Evolutionary conservation across 2,888 invertebrate genomes (phyloP), one percentile per base, ranked within the genome.

Genomic region (Andrena dorsata): DNA sequence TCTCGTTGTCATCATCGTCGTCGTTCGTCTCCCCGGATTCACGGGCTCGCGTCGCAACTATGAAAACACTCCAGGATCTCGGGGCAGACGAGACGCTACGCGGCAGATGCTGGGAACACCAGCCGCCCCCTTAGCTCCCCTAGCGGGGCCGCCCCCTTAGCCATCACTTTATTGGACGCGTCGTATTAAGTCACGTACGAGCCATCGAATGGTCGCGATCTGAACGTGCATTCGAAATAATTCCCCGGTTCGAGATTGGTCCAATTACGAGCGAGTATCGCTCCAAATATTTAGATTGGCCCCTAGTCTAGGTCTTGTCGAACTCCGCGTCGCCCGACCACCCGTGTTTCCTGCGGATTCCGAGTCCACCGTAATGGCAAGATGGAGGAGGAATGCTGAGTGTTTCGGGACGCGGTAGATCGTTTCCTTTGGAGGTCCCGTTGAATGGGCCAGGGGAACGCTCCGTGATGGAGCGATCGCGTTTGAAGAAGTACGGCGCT

Each of bases 111-210:
- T 82, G 77, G 53, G 58, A 79, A 84, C 80, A 80, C 82, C 83
- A 41, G 53, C 35, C 56, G 13, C 8, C 47, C 30, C 23, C 32
- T 41, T 41, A 41, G 2, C 0, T n/a, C 3, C 20, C 47, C 1
- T 13, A 13, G 41, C 41, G 13, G 41, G 41, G 41, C 41, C 10
- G 26, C 5, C 26, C 32, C 20, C 63, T 49, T 20, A 61, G 71
- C 65, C 35, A 53, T 69, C 75, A 71, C 71, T 84, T 86, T 86
- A 88, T 87, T 73, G 84, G 80, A 89, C 78, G 84, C 75, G 83
- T 87, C 80, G 78, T 75, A 86, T 83, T 78, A 82, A 87, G 84
- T 85, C 80, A 72, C 74, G 79, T 72, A 75, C 70, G 66, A 68
- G 32, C 58, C 74, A 70, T 79, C 66, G 70, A 68, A 76, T 56